Evolutionary conservation across 2,113 vertebrate genomes (phyloP), one percentile per base, ranked within the genome.

Genomic region (Cyprinus carpio): DNA sequence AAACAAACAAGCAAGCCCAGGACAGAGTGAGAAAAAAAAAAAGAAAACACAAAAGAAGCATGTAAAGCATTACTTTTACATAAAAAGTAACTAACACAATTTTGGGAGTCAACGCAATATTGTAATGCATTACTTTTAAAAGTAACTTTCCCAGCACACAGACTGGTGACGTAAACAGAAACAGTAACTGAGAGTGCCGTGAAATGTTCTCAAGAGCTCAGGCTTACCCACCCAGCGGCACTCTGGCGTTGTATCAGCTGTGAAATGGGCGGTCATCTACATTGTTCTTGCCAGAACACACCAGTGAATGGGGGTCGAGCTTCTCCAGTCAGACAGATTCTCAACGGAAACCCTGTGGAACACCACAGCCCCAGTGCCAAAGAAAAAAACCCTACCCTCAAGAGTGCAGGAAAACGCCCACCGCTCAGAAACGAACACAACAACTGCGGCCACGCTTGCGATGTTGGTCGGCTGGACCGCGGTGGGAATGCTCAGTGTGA

Each of bases 211-310:
- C 86, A 85, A n/a, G 71, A 90, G 87, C 87, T 79, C 77, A 79
- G 29, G 62, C 87, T 84, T 90, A 91, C 89, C 88, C 93, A 87
- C 89, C 87, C 80, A 82, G 65, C 76, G 46, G 75, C 84, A 31
- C 89, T 34, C 85, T 64, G 75, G 88, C 65, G 89, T 92, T n/a
- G n/a, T 92, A 93, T 94, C 94, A 90, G 90, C 90, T 85, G 90
- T 92, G 93, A 92, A 93, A 87, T 88, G 89, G 90, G 87, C 85
- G 91, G 88, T 91, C 58, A 80, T 88, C 88, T 85, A 75, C 91
- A 91, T 92, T 90, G 91, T 93, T 93, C 88, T n/a, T 82, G 89
- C 81, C 67, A 80, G 76, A 87, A 67, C 51, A 79, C 43, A 62
- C n/a, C 81, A 85, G 58, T n/a, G 85, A n/a, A 72, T 62, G 85